Percentiles rank a stretch among this genome's conserved stretches.
Conservation (phyloP, 30 jellyfish, hydroid and myxozoan species). For the Phacellophora camtschatica region DNA sequence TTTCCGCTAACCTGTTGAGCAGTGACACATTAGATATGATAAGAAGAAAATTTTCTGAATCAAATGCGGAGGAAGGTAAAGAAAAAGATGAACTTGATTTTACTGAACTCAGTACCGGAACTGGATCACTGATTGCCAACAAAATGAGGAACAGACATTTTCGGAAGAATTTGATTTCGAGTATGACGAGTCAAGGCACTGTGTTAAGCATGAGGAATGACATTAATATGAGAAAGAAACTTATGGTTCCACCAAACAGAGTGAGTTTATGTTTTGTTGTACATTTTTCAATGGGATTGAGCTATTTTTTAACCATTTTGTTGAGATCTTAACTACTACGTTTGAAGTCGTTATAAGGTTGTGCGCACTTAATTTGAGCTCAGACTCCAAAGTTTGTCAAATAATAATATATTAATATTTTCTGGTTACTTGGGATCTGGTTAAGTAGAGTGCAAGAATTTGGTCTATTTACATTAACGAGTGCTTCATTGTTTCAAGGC, state of each 20-base stretch:
- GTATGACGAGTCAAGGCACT: slow-evolving; percentile 18
- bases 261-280: slow-evolving; percentile 50
- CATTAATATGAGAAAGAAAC: slow-evolving; percentile 70
- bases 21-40: slow-evolving; percentile 42
- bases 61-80: background rate
- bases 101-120: slow-evolving; percentile 59
- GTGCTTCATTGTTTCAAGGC: too few relatives aligned
- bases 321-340: too few relatives aligned
- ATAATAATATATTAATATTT: too few relatives aligned
- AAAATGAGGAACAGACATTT: slow-evolving; percentile 38
- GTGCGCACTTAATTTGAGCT: too few relatives aligned
- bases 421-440: too few relatives aligned
- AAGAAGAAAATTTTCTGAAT: slow-evolving; percentile 22
- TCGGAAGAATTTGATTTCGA: slow-evolving; percentile 42
- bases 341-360: too few relatives aligned
- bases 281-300: too few relatives aligned
- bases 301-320: too few relatives aligned
- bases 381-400: too few relatives aligned
- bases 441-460: too few relatives aligned
- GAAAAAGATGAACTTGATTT: slow-evolving; percentile 18
- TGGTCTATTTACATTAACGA: too few relatives aligned
- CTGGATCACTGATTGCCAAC: slow-evolving; percentile 73
- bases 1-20: slow-evolving; percentile 73
- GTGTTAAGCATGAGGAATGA: slow-evolving; percentile 82
- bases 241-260: slow-evolving; percentile 76